Base-by-base conservation (phyloP, 2,797 vertebrate genomes). In the Emys orbicularis region DNA sequence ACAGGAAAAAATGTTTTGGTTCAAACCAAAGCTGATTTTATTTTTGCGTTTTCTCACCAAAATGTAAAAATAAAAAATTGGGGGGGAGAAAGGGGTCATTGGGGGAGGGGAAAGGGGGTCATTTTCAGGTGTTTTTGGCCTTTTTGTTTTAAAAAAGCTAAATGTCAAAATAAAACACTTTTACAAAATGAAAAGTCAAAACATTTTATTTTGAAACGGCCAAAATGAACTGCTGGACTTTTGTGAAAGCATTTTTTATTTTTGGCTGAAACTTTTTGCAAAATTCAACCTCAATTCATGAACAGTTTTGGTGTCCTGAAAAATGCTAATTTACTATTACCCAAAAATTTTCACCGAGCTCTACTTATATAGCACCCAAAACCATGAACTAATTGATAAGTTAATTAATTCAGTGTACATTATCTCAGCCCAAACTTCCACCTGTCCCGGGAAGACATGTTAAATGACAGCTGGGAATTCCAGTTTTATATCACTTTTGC, bases 361-460 rank as follows among this genome's bases (percentile, higher is more conserved):
- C n/a, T 41, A 21, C n/a, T 72, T 72, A 72, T 37, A 72, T 41
- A 72, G n/a, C 10, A 72, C 21, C 5, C n/a, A 37, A n/a, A 72
- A 37, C n/a, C 65, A 72, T 72, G 65, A 72, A 72, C n/a, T 72
- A 37, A 72, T 68, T 68, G 65, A 4, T 52, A 74, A 80, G 76
- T 81, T 34, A 49, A 87, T 83, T 61, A 49, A 84, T 53, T 68
- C 47, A 79, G 11, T 1, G 3, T 5, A 5, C 41, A 82, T 4
- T 19, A 59, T 31, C 53, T 0, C 76, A 93, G 47, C 12, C 12
- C 53, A 79, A 31, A 29, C 47, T 79, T 47, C 37, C 19, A 92
- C 15, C 19, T 91, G 34, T 92, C 56, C 79, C 0, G 1, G 53
- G 53, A 23, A 13, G 84, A 21, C 18, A n/a, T 0, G 1, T 74